Evolutionary conservation across 2,797 vertebrate species (phyloP).

Genomic region (Acipenser oxyrinchus): DNA sequence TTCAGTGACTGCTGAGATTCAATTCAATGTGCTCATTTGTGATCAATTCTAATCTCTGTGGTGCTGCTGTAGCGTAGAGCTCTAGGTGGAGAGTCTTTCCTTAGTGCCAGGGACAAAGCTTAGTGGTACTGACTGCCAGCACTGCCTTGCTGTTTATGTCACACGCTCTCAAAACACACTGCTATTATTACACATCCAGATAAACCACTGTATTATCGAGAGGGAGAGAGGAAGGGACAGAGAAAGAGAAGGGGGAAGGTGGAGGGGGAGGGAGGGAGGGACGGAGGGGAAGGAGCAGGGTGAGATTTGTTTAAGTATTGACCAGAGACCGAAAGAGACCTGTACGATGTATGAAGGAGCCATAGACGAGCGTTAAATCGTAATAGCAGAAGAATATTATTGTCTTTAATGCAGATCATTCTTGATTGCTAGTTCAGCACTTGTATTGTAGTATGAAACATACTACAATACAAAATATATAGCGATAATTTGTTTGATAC

Average conservation of each 20-base stretch:
- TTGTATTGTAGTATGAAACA: too few species aligned
- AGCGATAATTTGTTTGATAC: too few species aligned
- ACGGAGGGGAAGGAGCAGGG: conserved; percentile 18
- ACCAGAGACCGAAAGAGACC: conserved; percentile 25
- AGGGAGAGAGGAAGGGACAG: conserved; percentile 12
- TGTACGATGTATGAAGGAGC: conserved; percentile 17
- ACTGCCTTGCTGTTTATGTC: conserved; percentile 43
- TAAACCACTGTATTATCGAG: conserved; percentile 24
- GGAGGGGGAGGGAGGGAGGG: too few species aligned
- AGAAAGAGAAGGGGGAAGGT: conserved; percentile 12
- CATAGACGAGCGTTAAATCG: conserved; percentile 24
- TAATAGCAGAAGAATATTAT: conserved; percentile 20
- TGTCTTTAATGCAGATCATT: conserved; percentile 28
- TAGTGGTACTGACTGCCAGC: conserved; percentile 39
- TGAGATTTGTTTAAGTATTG: conserved; percentile 27
- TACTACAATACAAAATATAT: too few species aligned
- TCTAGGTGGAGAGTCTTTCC: conserved; percentile 30
- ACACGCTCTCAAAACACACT: conserved; percentile 36
- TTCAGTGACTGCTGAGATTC: conserved; percentile 41
- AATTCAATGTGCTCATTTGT: conserved; percentile 33
- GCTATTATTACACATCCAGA: conserved; percentile 28
- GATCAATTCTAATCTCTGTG: conserved; percentile 28
- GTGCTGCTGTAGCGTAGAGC: conserved; percentile 28
- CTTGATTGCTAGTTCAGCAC: background rate
- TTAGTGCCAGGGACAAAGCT: conserved; percentile 39